A percentile compares a stretch with the other conserved stretches of the same genome.
Conservation (phyloP, 2,888 invertebrate species). For the Ellobium chinense region DNA sequence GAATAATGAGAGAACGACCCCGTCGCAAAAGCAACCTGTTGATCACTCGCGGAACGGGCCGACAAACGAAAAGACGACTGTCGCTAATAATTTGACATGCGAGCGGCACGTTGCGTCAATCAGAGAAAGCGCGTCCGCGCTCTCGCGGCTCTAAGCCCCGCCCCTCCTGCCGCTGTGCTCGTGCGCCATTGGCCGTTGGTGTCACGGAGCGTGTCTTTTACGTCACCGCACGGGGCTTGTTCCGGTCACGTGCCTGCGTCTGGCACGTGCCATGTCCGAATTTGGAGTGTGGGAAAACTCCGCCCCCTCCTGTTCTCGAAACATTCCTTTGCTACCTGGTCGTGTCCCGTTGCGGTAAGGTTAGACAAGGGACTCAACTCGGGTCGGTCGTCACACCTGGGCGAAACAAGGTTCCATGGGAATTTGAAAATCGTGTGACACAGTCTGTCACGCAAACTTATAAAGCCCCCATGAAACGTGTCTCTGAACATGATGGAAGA, state of each 20-base stretch:
- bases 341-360: slow-evolving; percentile 25
- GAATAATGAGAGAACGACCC: background rate
- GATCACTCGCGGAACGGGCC: slow-evolving; percentile 15
- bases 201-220: slow-evolving; percentile 29
- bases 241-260: slow-evolving; percentile 43
- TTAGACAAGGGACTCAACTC: background rate
- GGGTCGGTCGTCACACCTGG: slow-evolving; percentile 15
- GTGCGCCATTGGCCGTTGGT: slow-evolving; percentile 17
- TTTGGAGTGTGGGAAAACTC: slow-evolving; percentile 72
- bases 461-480: too few relatives aligned
- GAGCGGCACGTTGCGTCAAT: slow-evolving; percentile 37
- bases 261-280: slow-evolving; percentile 34
- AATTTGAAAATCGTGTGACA: slow-evolving; percentile 34
- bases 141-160: background rate
- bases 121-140: background rate
- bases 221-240: background rate
- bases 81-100: slow-evolving; percentile 30
- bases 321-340: slow-evolving; percentile 36
- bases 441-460: background rate
- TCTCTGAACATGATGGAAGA: too few relatives aligned
- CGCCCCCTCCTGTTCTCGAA: slow-evolving; percentile 56
- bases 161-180: background rate
- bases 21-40: slow-evolving; percentile 1
- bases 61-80: slow-evolving; percentile 7
- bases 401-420: slow-evolving; percentile 30